phyloP scores from a whole-genome alignment of 2,888 invertebrate genomes.

The Galerucella pusilla region DNA sequence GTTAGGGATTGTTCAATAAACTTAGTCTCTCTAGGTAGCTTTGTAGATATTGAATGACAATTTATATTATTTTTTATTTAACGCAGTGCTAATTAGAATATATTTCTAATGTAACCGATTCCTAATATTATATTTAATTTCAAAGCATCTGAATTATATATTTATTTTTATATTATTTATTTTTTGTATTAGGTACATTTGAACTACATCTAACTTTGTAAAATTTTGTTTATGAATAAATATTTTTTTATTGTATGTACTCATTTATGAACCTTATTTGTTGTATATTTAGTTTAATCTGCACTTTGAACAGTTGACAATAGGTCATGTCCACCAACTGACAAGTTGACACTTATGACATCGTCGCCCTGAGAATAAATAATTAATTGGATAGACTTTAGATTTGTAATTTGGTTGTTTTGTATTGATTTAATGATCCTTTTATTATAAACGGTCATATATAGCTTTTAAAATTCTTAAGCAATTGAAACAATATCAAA shows the following conservation, averaged over 20 bases:
- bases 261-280: not conserved
- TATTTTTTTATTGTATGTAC: not conserved
- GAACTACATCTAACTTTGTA: not conserved
- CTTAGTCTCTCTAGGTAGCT: no score
- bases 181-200: not conserved
- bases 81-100: not conserved
- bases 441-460: no score
- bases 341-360: no score
- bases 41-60: no score
- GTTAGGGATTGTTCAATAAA: not conserved
- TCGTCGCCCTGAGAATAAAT: no score
- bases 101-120: not conserved
- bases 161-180: slow-evolving; percentile 17
- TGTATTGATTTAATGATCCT: no score
- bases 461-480: no score
- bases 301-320: no score
- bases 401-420: no score
- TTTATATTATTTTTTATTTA: not conserved
- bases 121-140: not conserved
- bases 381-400: no score
- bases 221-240: not conserved
- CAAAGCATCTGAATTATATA: not conserved
- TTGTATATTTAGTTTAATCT: not conserved
- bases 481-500: no score
- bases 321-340: no score